These are phyloP conservation scores for Chloroceryle inda DNA, from an alignment of 2,797 vertebrate species.

Conservation along the genomic window DNA sequence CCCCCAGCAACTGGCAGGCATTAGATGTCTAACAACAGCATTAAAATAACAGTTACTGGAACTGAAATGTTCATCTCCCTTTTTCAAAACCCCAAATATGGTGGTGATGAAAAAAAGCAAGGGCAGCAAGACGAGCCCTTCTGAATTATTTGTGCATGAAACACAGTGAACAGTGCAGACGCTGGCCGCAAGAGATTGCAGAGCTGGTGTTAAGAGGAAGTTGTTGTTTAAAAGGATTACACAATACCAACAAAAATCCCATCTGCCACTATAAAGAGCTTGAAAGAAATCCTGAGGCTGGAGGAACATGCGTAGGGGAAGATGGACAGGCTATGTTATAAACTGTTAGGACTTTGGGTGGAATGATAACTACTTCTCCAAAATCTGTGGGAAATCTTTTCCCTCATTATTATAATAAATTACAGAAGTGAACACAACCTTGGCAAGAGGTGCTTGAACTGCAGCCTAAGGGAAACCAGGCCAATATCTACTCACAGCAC, in stretches of 20 bases:
- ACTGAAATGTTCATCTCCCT: background rate
- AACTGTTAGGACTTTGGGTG: background rate
- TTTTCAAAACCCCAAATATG: background rate
- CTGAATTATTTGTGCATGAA: background rate
- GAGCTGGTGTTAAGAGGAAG: background rate
- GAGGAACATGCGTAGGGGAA: background rate
- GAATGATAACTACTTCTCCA: background rate
- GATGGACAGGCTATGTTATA: background rate
- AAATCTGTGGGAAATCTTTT: constrained; percentile 27
- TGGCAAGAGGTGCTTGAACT: constrained; percentile 27
- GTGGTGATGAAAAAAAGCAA: background rate
- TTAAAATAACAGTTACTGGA: background rate
- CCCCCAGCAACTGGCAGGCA: background rate
- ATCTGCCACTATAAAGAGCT: background rate
- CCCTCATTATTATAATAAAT: constrained; percentile 1
- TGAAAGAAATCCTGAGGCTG: background rate
- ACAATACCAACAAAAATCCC: background rate
- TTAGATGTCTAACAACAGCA: background rate
- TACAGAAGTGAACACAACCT: constrained; percentile 5
- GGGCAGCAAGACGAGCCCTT: background rate
- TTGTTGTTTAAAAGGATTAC: background rate
- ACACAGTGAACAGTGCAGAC: background rate
- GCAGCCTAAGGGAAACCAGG: background rate
- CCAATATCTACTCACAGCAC: background rate
- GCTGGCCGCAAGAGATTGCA: background rate